Evolutionary conservation across 2,888 invertebrate species (phyloP), one percentile per base, ranked within the genome.

Genomic region (Perithous albicinctus): DNA sequence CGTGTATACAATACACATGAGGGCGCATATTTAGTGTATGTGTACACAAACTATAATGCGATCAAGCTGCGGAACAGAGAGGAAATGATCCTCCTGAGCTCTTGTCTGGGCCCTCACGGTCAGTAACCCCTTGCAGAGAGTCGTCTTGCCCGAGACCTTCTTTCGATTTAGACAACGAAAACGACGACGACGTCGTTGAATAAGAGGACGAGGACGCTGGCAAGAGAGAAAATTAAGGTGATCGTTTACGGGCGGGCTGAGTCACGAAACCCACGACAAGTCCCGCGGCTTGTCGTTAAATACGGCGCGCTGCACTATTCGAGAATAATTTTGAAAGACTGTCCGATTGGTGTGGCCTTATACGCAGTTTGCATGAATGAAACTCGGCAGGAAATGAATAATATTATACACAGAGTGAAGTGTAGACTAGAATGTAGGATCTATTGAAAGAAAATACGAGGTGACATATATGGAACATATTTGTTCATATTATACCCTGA

Each of bases 141-240:
- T 41, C 75, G 59, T 64, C 69, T 72, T 69, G 64, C 35, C 73
- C 76, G 77, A 80, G 76, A 83, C 70, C 77, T 74, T 83, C 66
- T 83, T 83, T 83, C 64, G 63, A 72, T 80, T 80, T 80, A 64
- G 72, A 72, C 78, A 67, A 79, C n/a, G n/a, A n/a, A 64, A 67
- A 72, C 63, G 59, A 63, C 63, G 54, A 78, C 54, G 35, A 69
- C 66, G 69, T 73, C 67, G 26, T 29, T 7, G 56, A 56, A 56
- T 32, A 32, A 15, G 76, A 79, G 46, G 64, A 63, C 61, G 51
- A 66, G 70, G 64, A 82, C 51, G 64, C 59, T 20, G 59, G 20
- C 43, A 72, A n/a, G 56, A 70, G 56, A 74, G 54, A 35, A 73
- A 80, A 77, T 80, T 80, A 81, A 64, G 69, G 69, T 74, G 69